phyloP scores from a whole-genome alignment of 2,113 vertebrate genomes.

The Oncorhynchus tshawytscha region DNA sequence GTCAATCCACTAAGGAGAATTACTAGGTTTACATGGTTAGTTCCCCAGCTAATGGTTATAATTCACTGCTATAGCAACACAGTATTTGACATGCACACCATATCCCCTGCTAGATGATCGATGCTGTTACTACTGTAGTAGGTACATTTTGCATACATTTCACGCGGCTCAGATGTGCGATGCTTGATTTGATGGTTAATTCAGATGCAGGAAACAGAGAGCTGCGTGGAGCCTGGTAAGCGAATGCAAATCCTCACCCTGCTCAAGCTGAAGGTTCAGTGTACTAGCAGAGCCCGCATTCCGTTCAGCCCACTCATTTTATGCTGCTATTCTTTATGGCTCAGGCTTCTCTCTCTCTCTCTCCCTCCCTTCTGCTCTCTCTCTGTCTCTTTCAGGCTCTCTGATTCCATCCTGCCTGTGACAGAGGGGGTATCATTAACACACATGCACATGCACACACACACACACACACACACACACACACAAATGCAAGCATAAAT shows the following conservation, averaged over 20 bases:
- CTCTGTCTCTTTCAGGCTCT: constrained; percentile 40
- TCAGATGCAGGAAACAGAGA: constrained; percentile 62
- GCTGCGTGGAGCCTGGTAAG: constrained; percentile 51
- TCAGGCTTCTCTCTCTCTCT: constrained; percentile 42
- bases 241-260: constrained; percentile 64
- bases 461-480: not conserved
- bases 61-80: constrained; percentile 2
- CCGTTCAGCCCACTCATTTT: constrained; percentile 13
- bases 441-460: not conserved
- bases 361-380: constrained; percentile 21
- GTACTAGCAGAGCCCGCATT: constrained; percentile 34
- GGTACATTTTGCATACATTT: constrained; percentile 73
- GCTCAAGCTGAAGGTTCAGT: constrained; percentile 58
- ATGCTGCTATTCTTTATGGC: constrained; percentile 63
- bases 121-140: constrained; percentile 54
- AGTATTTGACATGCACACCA: constrained; percentile 33
- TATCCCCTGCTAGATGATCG: constrained; percentile 18
- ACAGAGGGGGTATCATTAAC: constrained; percentile 29
- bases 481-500: constrained; percentile 17
- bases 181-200: constrained; percentile 66
- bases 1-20: not conserved
- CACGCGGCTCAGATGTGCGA: constrained; percentile 48
- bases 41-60: not conserved
- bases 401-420: constrained; percentile 63
- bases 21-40: not conserved